Percentiles rank a stretch among this genome's conserved stretches.
Evolutionary conservation across 2,888 invertebrate species (phyloP).

Genomic region (Metallyticus violacea): DNA sequence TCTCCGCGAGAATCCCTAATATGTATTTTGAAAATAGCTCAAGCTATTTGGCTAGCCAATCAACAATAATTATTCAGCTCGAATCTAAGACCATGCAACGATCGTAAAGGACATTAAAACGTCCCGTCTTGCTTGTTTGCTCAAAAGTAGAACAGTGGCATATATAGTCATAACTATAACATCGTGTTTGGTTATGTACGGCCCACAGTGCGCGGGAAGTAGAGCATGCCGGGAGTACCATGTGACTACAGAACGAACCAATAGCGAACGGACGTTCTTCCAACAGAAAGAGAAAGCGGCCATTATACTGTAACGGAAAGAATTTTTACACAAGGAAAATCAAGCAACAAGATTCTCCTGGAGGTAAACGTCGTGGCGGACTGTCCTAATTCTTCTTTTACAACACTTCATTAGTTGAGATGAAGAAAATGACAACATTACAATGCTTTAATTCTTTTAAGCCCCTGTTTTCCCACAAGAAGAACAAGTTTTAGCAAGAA

Average conservation of each 20-base stretch:
- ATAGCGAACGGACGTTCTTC: not conserved
- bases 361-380: too few species aligned
- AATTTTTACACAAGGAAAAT: not conserved
- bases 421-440: too few species aligned
- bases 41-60: too few species aligned
- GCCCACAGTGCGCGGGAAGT: not conserved
- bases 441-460: too few species aligned
- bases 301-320: not conserved
- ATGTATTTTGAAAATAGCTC: too few species aligned
- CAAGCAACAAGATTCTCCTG: not conserved
- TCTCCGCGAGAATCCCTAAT: too few species aligned
- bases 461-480: too few species aligned
- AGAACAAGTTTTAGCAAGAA: too few species aligned
- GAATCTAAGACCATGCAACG: not conserved
- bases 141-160: not conserved
- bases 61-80: too few species aligned
- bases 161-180: conserved; percentile 10
- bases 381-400: too few species aligned
- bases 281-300: conserved; percentile 15
- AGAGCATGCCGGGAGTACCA: conserved; percentile 15
- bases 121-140: not conserved
- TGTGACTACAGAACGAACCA: not conserved
- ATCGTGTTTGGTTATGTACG: not conserved
- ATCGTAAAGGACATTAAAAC: not conserved
- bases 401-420: too few species aligned